Evolutionary conservation across 2,797 vertebrate species (phyloP).

Genomic region (Pangasius mekongensis): DNA sequence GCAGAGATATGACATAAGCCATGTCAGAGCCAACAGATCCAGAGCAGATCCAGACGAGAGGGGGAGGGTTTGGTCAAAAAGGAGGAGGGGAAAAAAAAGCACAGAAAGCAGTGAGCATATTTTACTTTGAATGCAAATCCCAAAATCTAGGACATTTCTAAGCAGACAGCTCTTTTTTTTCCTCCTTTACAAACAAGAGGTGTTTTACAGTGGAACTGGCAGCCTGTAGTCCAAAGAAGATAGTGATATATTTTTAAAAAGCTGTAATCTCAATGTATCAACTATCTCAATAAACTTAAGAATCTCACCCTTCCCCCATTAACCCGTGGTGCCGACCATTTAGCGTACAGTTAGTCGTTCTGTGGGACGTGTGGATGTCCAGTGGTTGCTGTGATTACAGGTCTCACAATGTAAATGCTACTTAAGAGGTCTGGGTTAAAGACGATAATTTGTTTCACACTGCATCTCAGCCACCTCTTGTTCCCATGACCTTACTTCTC

Average conservation of each 20-base stretch:
- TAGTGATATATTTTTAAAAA: neutral
- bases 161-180: neutral
- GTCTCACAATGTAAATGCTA: conserved; percentile 48
- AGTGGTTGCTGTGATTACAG: conserved; percentile 59
- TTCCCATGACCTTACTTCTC: conserved; percentile 28
- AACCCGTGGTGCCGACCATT: conserved; percentile 2
- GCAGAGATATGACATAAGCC: conserved; percentile 53
- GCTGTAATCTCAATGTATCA: neutral
- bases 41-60: conserved; percentile 52
- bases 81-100: conserved; percentile 1
- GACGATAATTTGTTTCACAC: conserved; percentile 52
- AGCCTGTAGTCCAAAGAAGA: neutral
- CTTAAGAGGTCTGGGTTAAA: conserved; percentile 47
- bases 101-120: conserved; percentile 34
- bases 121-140: conserved; percentile 34
- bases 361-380: conserved; percentile 51
- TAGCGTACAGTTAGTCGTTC: conserved; percentile 19
- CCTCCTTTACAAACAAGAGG: neutral
- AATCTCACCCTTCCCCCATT: neutral
- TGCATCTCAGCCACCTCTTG: conserved; percentile 33
- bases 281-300: neutral
- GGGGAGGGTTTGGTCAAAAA: conserved; percentile 22
- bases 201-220: neutral
- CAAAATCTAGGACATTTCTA: conserved; percentile 11
- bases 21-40: conserved; percentile 44